A percentile compares a stretch with the other conserved stretches of the same genome.
These are phyloP conservation scores for Acanthurus lineatus DNA, from an alignment of 2,797 vertebrate species.

Conservation along the genomic window DNA sequence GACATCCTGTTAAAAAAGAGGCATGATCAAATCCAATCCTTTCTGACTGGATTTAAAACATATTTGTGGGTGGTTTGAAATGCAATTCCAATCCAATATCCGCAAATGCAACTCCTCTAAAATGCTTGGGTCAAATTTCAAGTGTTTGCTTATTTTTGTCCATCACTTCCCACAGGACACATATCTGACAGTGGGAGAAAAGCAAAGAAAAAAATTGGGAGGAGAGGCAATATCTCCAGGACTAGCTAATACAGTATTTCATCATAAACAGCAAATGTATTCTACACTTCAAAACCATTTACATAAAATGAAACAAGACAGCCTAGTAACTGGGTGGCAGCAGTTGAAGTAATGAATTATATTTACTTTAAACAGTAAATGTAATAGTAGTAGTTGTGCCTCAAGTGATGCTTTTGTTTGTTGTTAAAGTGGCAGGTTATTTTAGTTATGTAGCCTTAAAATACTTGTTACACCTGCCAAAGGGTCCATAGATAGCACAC, in stretches of 20 bases:
- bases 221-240: not conserved
- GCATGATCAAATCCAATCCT: slow-evolving; percentile 13
- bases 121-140: slow-evolving; percentile 30
- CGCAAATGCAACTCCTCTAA: slow-evolving; percentile 17
- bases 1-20: slow-evolving; percentile 4
- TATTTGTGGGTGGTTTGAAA: slow-evolving; percentile 41
- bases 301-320: not conserved
- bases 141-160: slow-evolving; percentile 30
- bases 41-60: slow-evolving; percentile 16
- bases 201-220: not conserved
- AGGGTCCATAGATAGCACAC: too few relatives aligned
- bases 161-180: slow-evolving; percentile 7
- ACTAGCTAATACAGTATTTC: not conserved
- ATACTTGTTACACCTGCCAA: too few relatives aligned
- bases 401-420: too few relatives aligned
- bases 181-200: slow-evolving; percentile 20
- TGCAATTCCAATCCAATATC: slow-evolving; percentile 45
- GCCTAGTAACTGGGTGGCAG: not conserved
- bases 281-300: not conserved
- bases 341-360: not conserved
- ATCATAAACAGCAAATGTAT: not conserved
- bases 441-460: too few relatives aligned
- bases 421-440: too few relatives aligned
- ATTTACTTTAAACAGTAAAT: not conserved
- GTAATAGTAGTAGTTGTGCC: too few relatives aligned